phyloP scores from a whole-genome alignment of 2,888 invertebrate species.

The Trichacis sp. region DNA sequence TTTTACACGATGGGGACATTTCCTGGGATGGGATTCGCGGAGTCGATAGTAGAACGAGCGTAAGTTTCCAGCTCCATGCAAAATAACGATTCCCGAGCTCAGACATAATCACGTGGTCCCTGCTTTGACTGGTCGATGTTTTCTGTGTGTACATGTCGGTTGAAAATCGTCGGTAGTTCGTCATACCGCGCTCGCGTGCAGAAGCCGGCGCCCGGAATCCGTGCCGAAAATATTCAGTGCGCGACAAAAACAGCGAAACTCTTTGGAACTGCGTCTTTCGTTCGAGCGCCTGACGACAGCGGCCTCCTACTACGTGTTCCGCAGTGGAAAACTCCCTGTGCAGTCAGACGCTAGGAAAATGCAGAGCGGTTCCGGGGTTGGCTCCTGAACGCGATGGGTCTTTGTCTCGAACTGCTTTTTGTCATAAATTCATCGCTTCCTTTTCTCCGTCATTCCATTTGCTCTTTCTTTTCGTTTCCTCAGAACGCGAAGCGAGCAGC shows the following conservation, averaged over 20 bases:
- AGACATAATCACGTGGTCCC: slow-evolving; percentile 80
- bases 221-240: too few relatives aligned
- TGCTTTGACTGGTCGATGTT: slow-evolving; percentile 69
- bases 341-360: too few relatives aligned
- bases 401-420: slow-evolving; percentile 22
- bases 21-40: slow-evolving; percentile 52
- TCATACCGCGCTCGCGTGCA: not conserved
- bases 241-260: too few relatives aligned
- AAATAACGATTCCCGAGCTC: slow-evolving; percentile 80
- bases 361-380: too few relatives aligned
- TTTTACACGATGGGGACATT: too few relatives aligned
- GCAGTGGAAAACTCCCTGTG: too few relatives aligned
- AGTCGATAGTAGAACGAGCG: slow-evolving; percentile 72
- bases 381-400: slow-evolving; percentile 3
- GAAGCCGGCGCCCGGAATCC: not conserved
- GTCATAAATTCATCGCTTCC: slow-evolving; percentile 30
- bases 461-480: slow-evolving; percentile 4
- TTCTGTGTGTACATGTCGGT: slow-evolving; percentile 54
- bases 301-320: not conserved
- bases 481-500: slow-evolving; percentile 11
- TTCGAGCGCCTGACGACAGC: not conserved
- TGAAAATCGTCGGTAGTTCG: not conserved
- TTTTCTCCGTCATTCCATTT: slow-evolving; percentile 18
- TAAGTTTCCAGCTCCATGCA: slow-evolving; percentile 80
- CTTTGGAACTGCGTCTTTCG: too few relatives aligned